phyloP scores from a whole-genome alignment of 2,113 vertebrate species.

The Chinchilla lanigera region DNA sequence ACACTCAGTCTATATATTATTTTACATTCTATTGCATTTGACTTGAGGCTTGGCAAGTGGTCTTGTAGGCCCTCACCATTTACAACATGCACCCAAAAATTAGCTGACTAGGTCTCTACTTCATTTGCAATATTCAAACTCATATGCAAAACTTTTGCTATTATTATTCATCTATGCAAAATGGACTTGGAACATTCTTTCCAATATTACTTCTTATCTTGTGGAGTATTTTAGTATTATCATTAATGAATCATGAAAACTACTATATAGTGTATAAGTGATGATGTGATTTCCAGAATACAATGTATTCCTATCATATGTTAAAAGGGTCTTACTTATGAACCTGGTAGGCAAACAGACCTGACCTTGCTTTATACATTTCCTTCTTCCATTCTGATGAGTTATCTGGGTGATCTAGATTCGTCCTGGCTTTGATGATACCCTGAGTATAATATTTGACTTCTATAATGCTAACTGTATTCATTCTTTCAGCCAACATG shows the following conservation, averaged over 20 bases:
- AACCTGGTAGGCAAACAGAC: not conserved
- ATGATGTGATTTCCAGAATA: not conserved
- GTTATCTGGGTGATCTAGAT: not conserved
- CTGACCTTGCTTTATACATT: not conserved
- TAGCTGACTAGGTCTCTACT: not conserved
- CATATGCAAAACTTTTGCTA: slow-evolving; percentile 42
- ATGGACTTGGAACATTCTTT: not conserved
- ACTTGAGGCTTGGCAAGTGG: slow-evolving; percentile 10
- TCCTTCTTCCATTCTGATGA: not conserved
- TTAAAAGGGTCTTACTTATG: not conserved
- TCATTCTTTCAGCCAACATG: not conserved
- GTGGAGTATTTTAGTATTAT: not conserved
- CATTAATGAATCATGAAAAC: not conserved
- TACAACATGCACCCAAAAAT: not conserved
- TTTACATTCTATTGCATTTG: slow-evolving; percentile 22
- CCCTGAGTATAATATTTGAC: not conserved
- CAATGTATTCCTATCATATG: not conserved
- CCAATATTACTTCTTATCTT: not conserved
- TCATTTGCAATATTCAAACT: slow-evolving; percentile 58
- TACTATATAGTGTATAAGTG: not conserved
- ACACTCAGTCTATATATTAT: not conserved
- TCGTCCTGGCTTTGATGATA: not conserved
- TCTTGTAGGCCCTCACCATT: not conserved
- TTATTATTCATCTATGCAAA: slow-evolving; percentile 45
- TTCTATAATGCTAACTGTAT: not conserved